Conservation (phyloP, 2,797 vertebrate species). For the Emys orbicularis region DNA sequence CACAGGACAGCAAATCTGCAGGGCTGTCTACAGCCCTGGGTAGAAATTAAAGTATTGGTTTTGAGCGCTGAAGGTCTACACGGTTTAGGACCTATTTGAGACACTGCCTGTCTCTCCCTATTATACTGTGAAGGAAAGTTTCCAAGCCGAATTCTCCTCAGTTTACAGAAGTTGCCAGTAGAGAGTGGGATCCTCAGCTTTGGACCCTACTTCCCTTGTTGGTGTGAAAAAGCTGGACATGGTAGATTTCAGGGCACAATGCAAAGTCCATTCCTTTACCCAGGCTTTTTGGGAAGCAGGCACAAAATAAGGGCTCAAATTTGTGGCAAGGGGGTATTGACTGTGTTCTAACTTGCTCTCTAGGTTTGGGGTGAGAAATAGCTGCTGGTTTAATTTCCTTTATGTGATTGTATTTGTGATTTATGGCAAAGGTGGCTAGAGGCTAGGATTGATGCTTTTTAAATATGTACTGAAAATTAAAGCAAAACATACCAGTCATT, state of each 20-base stretch:
- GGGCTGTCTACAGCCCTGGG: not conserved
- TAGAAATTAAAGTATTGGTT: not conserved
- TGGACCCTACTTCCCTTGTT: rapidly evolving
- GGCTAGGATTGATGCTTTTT: not conserved
- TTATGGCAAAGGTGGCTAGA: not conserved
- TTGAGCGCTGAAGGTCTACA: not conserved
- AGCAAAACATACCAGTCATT: not conserved
- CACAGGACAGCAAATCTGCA: not conserved
- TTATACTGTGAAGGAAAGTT: not conserved
- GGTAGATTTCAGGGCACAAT: not conserved
- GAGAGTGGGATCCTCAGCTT: not conserved
- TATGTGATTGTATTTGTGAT: not conserved
- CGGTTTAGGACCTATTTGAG: not conserved
- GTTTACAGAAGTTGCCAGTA: not conserved
- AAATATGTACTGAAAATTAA: not conserved
- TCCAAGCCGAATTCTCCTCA: not conserved
- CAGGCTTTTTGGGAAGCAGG: not conserved
- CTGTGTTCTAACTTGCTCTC: not conserved
- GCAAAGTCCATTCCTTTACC: not conserved
- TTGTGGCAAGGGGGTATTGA: not conserved
- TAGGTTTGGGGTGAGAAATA: not conserved
- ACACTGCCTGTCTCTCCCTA: not conserved
- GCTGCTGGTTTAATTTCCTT: not conserved
- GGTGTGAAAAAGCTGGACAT: not conserved
- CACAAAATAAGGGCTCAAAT: not conserved